A percentile compares a stretch with the other conserved stretches of the same genome.
Conservation (phyloP, 1,140 invertebrate genomes). For the Portunus trituberculatus region DNA sequence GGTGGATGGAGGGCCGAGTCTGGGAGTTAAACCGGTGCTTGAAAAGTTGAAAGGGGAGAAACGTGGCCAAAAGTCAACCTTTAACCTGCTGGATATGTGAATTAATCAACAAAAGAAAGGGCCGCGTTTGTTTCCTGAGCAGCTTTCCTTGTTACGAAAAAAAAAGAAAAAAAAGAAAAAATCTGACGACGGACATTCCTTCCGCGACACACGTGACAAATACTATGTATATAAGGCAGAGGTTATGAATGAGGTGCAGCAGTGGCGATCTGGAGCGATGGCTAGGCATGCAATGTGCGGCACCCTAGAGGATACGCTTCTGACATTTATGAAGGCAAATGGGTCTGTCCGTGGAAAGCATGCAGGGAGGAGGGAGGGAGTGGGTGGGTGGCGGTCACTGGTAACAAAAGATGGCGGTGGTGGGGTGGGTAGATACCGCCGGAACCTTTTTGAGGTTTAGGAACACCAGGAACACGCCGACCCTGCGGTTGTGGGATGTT, state of each 20-base stretch:
- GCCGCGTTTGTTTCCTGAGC: background rate
- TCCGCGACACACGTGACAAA: too few species aligned
- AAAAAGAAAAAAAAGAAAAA: too few species aligned
- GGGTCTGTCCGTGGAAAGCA: constrained; percentile 4
- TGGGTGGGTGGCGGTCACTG: background rate
- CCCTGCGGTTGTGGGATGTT: constrained; percentile 47
- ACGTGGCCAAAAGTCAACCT: background rate
- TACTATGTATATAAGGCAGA: background rate
- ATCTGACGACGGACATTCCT: too few species aligned
- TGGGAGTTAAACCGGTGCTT: background rate
- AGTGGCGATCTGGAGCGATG: background rate
- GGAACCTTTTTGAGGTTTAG: constrained; percentile 20
- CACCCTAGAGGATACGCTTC: background rate
- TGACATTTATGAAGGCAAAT: constrained; percentile 48
- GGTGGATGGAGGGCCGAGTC: background rate
- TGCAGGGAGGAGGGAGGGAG: background rate
- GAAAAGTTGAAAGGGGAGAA: background rate
- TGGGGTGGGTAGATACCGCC: background rate
- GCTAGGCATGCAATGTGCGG: background rate
- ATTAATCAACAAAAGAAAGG: background rate
- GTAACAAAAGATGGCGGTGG: constrained; percentile 39
- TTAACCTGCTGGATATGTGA: background rate
- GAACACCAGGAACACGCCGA: constrained; percentile 2
- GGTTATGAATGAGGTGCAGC: background rate
- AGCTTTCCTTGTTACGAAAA: background rate